A percentile compares a stretch with the other conserved stretches of the same genome.
phyloP scores from a whole-genome alignment of 2,888 invertebrate species.

The Dioctria rufipes region DNA sequence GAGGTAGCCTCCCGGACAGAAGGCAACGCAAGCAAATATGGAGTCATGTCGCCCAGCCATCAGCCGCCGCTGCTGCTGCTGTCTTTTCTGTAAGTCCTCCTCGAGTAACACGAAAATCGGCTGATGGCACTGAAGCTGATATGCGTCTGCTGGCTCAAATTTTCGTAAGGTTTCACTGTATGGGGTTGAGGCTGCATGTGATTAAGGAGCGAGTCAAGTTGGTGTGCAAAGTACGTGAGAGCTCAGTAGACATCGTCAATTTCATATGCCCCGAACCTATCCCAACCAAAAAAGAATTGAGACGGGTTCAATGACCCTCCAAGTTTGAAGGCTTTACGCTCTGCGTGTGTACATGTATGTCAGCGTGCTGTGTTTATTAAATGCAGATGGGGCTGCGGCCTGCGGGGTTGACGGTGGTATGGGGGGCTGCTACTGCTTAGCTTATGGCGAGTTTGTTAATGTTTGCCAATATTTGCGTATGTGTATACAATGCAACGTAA shows the following conservation, averaged over 20 bases:
- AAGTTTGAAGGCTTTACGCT: slow-evolving; percentile 61
- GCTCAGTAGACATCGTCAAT: slow-evolving; percentile 51
- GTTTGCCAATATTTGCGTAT: slow-evolving; percentile 52
- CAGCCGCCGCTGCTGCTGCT: slow-evolving; percentile 5
- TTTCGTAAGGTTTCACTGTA: slow-evolving; percentile 51
- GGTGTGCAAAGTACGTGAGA: slow-evolving; percentile 28
- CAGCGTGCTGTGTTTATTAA: slow-evolving; percentile 50
- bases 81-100: slow-evolving; percentile 49
- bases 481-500: slow-evolving; percentile 40
- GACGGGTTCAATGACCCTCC: slow-evolving; percentile 63
- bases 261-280: slow-evolving; percentile 61
- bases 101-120: slow-evolving; percentile 52
- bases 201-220: slow-evolving; percentile 12
- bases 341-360: slow-evolving; percentile 53
- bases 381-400: neutral
- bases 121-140: slow-evolving; percentile 47
- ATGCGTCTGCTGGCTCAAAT: slow-evolving; percentile 51
- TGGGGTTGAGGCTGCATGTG: slow-evolving; percentile 37
- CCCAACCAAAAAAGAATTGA: slow-evolving; percentile 64
- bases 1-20: slow-evolving; percentile 14
- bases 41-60: slow-evolving; percentile 34
- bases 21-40: slow-evolving; percentile 10
- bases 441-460: slow-evolving; percentile 39
- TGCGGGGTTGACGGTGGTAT: neutral
- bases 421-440: slow-evolving; percentile 9